These are phyloP conservation scores for Cantharis flavilabris DNA, from an alignment of 2,888 invertebrate genomes.

Conservation along the genomic window DNA sequence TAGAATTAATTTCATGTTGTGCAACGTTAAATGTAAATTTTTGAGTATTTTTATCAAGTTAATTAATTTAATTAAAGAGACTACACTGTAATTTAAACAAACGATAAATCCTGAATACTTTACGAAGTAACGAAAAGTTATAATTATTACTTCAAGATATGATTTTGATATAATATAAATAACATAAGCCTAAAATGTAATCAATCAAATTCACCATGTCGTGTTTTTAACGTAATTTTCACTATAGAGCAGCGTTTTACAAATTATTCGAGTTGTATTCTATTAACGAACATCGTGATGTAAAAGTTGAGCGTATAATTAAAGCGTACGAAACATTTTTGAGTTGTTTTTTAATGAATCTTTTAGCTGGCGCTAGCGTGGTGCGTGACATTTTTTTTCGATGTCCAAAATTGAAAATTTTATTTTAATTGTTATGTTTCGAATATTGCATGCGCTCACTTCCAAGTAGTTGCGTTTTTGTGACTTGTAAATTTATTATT, in stretches of 20 bases:
- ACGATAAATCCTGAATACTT: background rate
- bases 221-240: conserved; percentile 15
- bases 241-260: conserved; percentile 7
- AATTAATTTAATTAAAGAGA: background rate
- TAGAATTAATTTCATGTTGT: background rate
- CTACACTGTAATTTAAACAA: background rate
- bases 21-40: background rate
- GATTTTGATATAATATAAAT: conserved; percentile 4
- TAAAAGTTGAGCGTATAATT: conserved; percentile 9
- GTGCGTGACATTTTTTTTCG: background rate
- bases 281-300: conserved; percentile 10
- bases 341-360: conserved; percentile 1
- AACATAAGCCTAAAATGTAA: conserved; percentile 5
- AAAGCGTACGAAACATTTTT: conserved; percentile 13
- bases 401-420: background rate
- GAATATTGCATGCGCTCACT: background rate
- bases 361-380: background rate
- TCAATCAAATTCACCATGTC: conserved; percentile 15
- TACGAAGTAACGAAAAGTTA: background rate
- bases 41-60: background rate
- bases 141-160: conserved; percentile 2
- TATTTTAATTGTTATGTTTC: background rate
- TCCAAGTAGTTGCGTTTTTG: background rate
- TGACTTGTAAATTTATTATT: background rate
- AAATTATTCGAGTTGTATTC: conserved; percentile 12